A percentile compares a stretch with the other conserved stretches of the same genome.
phyloP scores from a whole-genome alignment of 2,113 vertebrate species.

The Taurulus bubalis region DNA sequence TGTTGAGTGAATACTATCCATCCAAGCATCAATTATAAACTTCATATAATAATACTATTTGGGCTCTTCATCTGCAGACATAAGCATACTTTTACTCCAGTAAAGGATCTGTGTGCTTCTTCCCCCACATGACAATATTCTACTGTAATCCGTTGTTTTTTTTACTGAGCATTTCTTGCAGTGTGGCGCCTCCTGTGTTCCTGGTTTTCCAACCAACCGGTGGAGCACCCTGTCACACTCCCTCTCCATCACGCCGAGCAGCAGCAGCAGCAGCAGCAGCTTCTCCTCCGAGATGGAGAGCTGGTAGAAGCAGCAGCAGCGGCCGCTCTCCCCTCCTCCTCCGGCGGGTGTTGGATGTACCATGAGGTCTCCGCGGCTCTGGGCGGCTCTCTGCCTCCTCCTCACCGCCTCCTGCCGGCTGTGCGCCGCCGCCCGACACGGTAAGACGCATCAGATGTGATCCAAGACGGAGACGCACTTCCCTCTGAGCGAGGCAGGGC shows the following conservation, averaged over 20 bases:
- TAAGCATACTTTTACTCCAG: neutral
- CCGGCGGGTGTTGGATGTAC: slow-evolving; percentile 62
- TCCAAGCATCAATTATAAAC: neutral
- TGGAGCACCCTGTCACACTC: neutral
- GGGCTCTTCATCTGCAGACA: neutral
- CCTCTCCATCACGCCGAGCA: slow-evolving; percentile 25
- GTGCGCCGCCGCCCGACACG: slow-evolving; percentile 77
- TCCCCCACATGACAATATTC: neutral
- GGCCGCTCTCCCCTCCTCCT: neutral
- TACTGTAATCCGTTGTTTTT: neutral
- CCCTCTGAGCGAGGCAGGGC: slow-evolving; percentile 10
- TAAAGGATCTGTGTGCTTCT: neutral
- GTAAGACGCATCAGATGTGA: slow-evolving; percentile 60
- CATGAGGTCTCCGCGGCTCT: slow-evolving; percentile 79
- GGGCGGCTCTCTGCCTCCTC: slow-evolving; percentile 77
- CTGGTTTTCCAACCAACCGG: neutral
- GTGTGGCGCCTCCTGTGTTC: slow-evolving; percentile 36
- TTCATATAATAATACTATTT: neutral
- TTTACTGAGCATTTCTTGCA: neutral
- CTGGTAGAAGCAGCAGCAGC: slow-evolving; percentile 53
- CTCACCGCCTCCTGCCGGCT: slow-evolving; percentile 79
- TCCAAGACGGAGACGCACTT: slow-evolving; percentile 7
- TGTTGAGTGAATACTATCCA: neutral
- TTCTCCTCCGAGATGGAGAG: slow-evolving; percentile 63
- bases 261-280: slow-evolving; percentile 36